These are phyloP conservation scores for Tetragonisca angustula DNA, from an alignment of 2,888 invertebrate genomes.

Conservation along the genomic window DNA sequence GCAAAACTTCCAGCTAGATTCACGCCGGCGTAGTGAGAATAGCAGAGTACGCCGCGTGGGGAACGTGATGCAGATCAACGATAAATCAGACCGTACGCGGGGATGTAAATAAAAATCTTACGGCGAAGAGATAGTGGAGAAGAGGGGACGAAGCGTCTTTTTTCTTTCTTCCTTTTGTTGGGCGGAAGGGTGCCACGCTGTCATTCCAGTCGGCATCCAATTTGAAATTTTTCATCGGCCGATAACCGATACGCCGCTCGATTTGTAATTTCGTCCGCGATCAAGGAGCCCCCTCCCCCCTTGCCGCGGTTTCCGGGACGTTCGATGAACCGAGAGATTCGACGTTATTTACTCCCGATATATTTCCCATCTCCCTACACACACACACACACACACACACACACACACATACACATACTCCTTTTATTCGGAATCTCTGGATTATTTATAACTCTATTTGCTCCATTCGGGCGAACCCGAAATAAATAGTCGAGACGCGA, in stretches of 20 bases:
- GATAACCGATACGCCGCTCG: constrained; percentile 34
- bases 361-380: neutral
- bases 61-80: constrained; percentile 59
- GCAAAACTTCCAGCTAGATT: constrained; percentile 40
- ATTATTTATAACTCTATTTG: constrained; percentile 55
- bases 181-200: constrained; percentile 14
- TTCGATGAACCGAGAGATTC: constrained; percentile 28
- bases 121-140: neutral
- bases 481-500: constrained; percentile 30
- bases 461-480: neutral
- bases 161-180: neutral
- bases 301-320: neutral
- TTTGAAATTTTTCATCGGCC: constrained; percentile 59
- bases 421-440: constrained; percentile 3
- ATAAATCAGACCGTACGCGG: constrained; percentile 58
- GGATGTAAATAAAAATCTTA: constrained; percentile 67
- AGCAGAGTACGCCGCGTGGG: neutral
- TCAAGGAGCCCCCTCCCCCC: neutral
- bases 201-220: constrained; percentile 36
- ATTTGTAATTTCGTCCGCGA: constrained; percentile 43
- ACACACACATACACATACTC: too few relatives aligned
- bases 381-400: too few relatives aligned
- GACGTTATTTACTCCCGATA: constrained; percentile 33
- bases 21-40: constrained; percentile 28
- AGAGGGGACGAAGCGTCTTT: neutral